Evolutionary conservation across 2,888 invertebrate genomes (phyloP), one percentile per base, ranked within the genome.

Genomic region (Carabus problematicus): DNA sequence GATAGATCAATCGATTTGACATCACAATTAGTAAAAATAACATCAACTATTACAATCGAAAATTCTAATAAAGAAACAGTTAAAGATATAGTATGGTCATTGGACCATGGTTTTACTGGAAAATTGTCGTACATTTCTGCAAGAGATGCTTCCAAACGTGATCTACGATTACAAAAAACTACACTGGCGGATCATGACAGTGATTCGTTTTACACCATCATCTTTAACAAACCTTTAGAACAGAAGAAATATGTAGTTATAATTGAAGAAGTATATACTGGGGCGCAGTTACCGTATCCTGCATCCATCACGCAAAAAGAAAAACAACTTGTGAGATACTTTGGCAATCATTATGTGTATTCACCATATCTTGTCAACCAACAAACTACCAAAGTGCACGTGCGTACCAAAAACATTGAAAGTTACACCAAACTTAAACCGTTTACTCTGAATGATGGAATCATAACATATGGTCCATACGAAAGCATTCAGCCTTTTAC

Each of bases 381-480:
- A 45, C 97, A 98, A 81, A 94, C 91, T 73, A 94, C 96, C 0
- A 89, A 86, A 8, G 87, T 98, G 7, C 85, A 88, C 47, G 80
- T 95, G 63, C 89, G 92, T 56, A 91, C 95, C 0, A 88, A 90
- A 74, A 91, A 87, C 73, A 85, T 98, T 14, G 95, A 97, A 79
- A 88, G 88, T 0, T 95, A 91, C 79, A 90, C 93, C 0, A 93
- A 92, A 81, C 80, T 91, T 1, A 94, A 93, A 78, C 96, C 97
- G 1, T 89, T 90, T 55, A 84, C 88, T 8, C 90, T 92, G 75
- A 87, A 89, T 60, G 95, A 96, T 72, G 90, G 89, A 29, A 86
- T 88, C n/a, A 87, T 99, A 58, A 88, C 85, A 0, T 97, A 96
- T 80, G 99, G 99, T 4, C 93, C 97, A 0, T 97, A 92, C 79